Evolutionary conservation across 35 echinoderm and acorn worm genomes (phyloP).

Genomic region (Ophiothrix spiculata): DNA sequence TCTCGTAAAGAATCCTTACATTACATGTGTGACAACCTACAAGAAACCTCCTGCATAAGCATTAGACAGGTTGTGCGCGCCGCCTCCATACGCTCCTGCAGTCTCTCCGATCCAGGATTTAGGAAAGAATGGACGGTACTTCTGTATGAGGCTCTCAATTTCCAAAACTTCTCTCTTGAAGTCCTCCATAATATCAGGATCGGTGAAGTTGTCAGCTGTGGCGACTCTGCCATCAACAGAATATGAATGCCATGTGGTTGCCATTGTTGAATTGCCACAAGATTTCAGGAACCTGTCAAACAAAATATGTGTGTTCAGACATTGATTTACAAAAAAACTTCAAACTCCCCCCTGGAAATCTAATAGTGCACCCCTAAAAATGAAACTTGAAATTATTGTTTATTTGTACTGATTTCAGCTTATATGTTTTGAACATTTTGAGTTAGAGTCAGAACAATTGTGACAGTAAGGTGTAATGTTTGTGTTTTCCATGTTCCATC

Average conservation of each 20-base stretch:
- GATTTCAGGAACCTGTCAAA: background rate
- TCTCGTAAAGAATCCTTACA: too few species aligned
- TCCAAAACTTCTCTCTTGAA: background rate
- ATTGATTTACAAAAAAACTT: background rate
- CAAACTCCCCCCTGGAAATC: background rate
- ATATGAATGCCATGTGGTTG: constrained; percentile 47
- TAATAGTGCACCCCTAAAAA: background rate
- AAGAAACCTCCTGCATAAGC: constrained; percentile 42
- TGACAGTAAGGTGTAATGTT: too few species aligned
- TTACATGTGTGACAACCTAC: too few species aligned
- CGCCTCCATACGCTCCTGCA: constrained; percentile 24
- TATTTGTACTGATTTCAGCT: background rate
- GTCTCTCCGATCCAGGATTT: constrained; percentile 49
- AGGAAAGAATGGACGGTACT: background rate
- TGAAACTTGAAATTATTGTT: background rate
- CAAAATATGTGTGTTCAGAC: background rate
- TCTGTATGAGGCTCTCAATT: constrained; percentile 2
- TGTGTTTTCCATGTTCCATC: background rate
- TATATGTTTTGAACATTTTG: too few species aligned
- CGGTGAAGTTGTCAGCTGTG: constrained; percentile 30
- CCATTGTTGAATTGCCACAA: constrained; percentile 21
- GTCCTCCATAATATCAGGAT: constrained; percentile 25
- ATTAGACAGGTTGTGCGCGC: constrained; percentile 28
- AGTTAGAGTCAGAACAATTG: too few species aligned
- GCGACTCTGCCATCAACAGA: constrained; percentile 35